Base-by-base conservation (phyloP, 2,888 invertebrate species). In the Dicycla oo region DNA sequence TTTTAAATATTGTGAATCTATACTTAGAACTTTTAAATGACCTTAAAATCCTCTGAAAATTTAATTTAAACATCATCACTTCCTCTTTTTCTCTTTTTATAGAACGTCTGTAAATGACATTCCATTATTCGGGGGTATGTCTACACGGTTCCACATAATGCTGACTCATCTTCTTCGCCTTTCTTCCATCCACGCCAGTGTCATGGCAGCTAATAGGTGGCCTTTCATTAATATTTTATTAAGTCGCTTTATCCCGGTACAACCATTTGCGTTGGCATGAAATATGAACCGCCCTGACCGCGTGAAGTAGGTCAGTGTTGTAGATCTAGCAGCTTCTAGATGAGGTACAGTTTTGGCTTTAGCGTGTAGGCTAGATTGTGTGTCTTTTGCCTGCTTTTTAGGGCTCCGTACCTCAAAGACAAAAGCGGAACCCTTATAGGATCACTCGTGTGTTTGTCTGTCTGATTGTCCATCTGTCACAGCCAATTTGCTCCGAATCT, bases 261-360 rank as follows among this genome's bases (percentile, higher is more conserved):
- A 77, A 71, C 73, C 83, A 81, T 81, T 82, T 82, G 75, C 80
- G 78, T 87, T 86, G 84, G 75, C 76, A 83, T 83, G 84, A 85
- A 84, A 84, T 86, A 86, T 86, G 84, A 76, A 75, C 45, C 65
- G 15, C 56, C 73, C 47, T 30, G 53, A 68, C 51, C 61, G 53
- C 51, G 70, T 69, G 63, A 86, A 84, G 40, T 81, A 80, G 80
- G 80, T 81, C 78, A 78, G 45, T 51, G 30, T 23, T 4, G 10
- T n/a, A 11, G 81, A 68, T 58, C 3, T 81, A 67, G 10, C 2
- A 45, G 2, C 5, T 69, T 54, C 80, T 73, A 67, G 73, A 81
- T 58, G 51, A 6, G 63, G 6, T 3, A 34, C 8, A 6, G 30
- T 15, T 51, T 51, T 8, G 38, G 7, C 8, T 5, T 5, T 38